Evolutionary conservation across 2,888 invertebrate species (phyloP), one percentile per base, ranked within the genome.

Genomic region (Chironomus tentans): DNA sequence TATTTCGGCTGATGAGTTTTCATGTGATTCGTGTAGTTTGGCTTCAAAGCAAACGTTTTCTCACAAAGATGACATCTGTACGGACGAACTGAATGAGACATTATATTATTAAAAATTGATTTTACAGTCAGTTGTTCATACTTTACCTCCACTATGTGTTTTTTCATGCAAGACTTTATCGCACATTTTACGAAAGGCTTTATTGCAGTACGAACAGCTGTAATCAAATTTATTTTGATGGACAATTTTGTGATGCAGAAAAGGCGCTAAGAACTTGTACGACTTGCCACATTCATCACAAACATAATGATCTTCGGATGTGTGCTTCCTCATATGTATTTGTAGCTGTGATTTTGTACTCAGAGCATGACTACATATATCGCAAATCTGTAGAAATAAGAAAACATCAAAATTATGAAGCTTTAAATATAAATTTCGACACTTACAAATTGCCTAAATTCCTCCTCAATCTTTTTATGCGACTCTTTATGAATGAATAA

Each of bases 251-350:
- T 70, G 70, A 24, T 70, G 50, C 4, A 70, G 70, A 22, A 70
- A 70, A 5, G 70, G 70, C 18, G 70, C 50, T 12, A 70, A 48
- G 7, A 70, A 70, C 15, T 50, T 48, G 13, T 70, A 70, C 3
- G 50, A 50, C 21, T 70, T 70, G 1, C 70, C 70, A 24, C 70
- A 70, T 50, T 48, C 70, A 48, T 70, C 70, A 50, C 70, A 70
- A n/a, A 70, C 38, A 38, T 50, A 70, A 22, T 70, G 48, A 70
- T 70, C 50, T 10, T 46, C 48, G 1, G 48, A 21, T 12, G 48
- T 50, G 24, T 70, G 70, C 13, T 70, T 70, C 4, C 50, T 28
- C 70, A 70, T 70, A 15, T 70, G 70, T 48, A 50, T 24, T 7
- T 38, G 15, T 2, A 70, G 70, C 15, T 70, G 70, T 18, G 50